Conservation (phyloP, 2,113 vertebrate genomes). For the Nothocercus nigrocapillus region DNA sequence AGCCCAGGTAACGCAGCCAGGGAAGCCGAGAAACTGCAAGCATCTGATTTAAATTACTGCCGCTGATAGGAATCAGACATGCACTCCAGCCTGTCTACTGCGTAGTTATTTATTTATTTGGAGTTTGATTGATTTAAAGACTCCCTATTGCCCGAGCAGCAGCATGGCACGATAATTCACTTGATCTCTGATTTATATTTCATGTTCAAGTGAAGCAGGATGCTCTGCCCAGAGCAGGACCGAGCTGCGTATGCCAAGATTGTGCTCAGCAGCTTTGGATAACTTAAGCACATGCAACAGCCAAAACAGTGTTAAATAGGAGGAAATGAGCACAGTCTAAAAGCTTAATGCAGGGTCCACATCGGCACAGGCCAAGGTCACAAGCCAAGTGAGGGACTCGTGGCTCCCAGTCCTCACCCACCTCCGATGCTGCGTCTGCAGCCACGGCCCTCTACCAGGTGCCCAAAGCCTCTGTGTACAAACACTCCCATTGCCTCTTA, state of each 20-base stretch:
- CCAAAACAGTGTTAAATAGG: not conserved
- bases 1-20: conserved; percentile 6
- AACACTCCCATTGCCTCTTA: fast-evolving
- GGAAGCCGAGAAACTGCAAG: conserved; percentile 11
- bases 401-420: fast-evolving
- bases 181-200: conserved; percentile 64
- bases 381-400: fast-evolving
- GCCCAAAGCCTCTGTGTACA: not conserved
- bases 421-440: not conserved
- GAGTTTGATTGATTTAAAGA: conserved; percentile 65
- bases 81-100: conserved; percentile 55
- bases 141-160: conserved; percentile 53
- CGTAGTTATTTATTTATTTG: conserved; percentile 66
- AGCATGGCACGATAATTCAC: conserved; percentile 60
- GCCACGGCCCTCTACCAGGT: too few relatives aligned
- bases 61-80: conserved; percentile 61
- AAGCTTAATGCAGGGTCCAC: not conserved
- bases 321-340: not conserved
- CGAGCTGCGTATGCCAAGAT: not conserved
- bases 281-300: not conserved
- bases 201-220: conserved; percentile 18
- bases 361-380: not conserved
- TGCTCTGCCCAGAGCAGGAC: not conserved
- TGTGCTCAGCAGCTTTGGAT: not conserved
- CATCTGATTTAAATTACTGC: conserved; percentile 61